Base-by-base conservation (phyloP, 2,797 vertebrate genomes). In the Spinus olivaceus region DNA sequence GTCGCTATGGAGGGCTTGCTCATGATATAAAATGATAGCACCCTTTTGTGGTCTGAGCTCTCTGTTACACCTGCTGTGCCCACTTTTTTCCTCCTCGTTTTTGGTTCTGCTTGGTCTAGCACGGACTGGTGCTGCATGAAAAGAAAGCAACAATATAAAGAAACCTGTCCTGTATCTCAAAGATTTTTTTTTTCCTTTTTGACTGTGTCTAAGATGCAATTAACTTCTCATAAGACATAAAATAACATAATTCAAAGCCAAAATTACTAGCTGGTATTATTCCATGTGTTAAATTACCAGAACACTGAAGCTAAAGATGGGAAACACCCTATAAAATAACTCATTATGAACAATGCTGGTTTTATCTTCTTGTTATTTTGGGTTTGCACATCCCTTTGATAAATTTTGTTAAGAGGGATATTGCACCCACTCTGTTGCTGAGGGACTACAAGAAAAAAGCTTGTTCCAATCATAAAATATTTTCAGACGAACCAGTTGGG, bases 101-200 rank as follows among this genome's bases (percentile, higher is more conserved):
- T 94, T 66, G 64, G 97, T 97, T 97, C 95, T 96, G 96, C 96
- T 96, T 95, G 87, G 78, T 95, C 87, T 97, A 96, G 88, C 96
- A 90, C 0, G 1, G 90, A 44, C 80, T 86, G 70, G 63, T 96
- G 80, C 76, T 95, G 77, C 77, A 88, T 95, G 88, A 97, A 97
- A 93, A 96, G 63, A 96, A 88, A 96, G 71, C 70, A 96, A 71
- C 70, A 67, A 88, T 90, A 92, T 94, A 93, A 96, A 96, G 73
- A 86, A 96, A 93, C 72, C 76, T 90, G 57, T 32, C 51, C 82
- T 39, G 70, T 76, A 95, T 95, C 80, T 94, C 70, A 60, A 57
- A 41, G n/a, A 23, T 92, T 91, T 92, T 86, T 83, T 93, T 79
- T 74, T 47, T 17, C 12, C 9, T 57, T 83, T 95, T 71, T 85